Percentiles rank a stretch among this genome's conserved stretches.
phyloP scores from a whole-genome alignment of 2,113 vertebrate genomes.

The Numenius arquata region DNA sequence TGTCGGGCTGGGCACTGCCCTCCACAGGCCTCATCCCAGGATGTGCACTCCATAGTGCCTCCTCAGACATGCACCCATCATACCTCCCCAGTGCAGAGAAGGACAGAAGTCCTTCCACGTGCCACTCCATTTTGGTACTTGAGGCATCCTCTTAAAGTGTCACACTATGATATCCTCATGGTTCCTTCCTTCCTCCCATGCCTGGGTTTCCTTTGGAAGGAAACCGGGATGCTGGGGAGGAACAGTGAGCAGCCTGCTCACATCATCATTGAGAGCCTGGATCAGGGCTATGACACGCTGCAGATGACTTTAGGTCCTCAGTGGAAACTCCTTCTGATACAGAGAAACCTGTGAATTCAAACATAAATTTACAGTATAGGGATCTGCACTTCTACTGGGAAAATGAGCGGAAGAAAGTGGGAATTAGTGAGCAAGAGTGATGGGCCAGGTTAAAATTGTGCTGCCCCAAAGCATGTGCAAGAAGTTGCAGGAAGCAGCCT shows the following conservation, averaged over 20 bases:
- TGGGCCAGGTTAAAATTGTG: neutral
- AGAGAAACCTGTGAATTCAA: neutral
- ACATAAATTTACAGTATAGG: neutral
- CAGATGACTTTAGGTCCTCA: neutral
- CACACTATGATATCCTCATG: too few relatives aligned
- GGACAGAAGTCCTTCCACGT: neutral
- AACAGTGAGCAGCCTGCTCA: neutral
- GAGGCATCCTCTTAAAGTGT: neutral
- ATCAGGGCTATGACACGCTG: neutral
- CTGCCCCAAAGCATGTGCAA: neutral
- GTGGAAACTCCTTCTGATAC: neutral
- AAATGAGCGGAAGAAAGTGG: neutral
- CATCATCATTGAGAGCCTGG: neutral
- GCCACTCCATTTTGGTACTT: neutral
- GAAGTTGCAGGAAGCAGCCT: neutral
- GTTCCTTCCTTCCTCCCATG: neutral
- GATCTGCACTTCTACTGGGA: neutral
- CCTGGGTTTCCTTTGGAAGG: neutral
- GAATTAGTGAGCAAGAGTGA: neutral
- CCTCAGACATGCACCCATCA: neutral
- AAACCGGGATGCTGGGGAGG: neutral
- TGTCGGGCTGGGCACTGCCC: neutral
- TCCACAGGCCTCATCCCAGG: neutral
- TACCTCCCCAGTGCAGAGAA: neutral
- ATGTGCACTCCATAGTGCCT: neutral